phyloP scores from a whole-genome alignment of 1,140 invertebrate genomes.

The Euglossa dilemma region DNA sequence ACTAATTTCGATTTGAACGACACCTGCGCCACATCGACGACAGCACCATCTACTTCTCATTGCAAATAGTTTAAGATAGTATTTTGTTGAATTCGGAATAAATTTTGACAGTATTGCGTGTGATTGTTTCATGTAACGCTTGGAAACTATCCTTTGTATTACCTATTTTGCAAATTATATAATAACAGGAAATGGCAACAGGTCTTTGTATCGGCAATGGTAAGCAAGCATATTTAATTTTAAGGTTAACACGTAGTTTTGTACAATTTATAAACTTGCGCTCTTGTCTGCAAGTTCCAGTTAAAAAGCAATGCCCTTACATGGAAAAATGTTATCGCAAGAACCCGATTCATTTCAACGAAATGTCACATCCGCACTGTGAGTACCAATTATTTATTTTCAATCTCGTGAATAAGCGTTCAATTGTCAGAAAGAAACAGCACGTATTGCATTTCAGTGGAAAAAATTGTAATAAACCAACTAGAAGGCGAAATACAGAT shows the following conservation, averaged over 20 bases:
- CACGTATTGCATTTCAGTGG: slow-evolving; percentile 69
- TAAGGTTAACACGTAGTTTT: slow-evolving; percentile 13
- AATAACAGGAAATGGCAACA: background rate
- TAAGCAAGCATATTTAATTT: background rate
- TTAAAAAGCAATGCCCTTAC: slow-evolving; percentile 71
- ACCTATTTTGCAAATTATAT: too few relatives aligned
- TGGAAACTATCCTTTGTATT: background rate
- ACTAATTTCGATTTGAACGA: slow-evolving; percentile 18
- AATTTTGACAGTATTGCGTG: background rate
- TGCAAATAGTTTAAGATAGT: background rate
- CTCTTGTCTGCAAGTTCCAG: slow-evolving; percentile 40
- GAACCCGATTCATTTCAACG: slow-evolving; percentile 91
- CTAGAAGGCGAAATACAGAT: slow-evolving; percentile 67
- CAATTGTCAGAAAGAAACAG: background rate
- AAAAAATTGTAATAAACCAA: slow-evolving; percentile 72
- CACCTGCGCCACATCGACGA: background rate
- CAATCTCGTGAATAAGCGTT: too few relatives aligned
- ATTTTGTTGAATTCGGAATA: background rate
- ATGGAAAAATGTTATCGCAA: slow-evolving; percentile 87
- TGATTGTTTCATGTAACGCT: background rate
- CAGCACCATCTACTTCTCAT: background rate
- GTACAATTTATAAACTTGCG: background rate
- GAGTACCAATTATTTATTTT: slow-evolving; percentile 67
- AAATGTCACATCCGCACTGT: slow-evolving; percentile 91
- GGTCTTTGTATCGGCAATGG: background rate